Base-by-base conservation (phyloP, 2,888 invertebrate genomes). In the Physocephala rufipes region DNA sequence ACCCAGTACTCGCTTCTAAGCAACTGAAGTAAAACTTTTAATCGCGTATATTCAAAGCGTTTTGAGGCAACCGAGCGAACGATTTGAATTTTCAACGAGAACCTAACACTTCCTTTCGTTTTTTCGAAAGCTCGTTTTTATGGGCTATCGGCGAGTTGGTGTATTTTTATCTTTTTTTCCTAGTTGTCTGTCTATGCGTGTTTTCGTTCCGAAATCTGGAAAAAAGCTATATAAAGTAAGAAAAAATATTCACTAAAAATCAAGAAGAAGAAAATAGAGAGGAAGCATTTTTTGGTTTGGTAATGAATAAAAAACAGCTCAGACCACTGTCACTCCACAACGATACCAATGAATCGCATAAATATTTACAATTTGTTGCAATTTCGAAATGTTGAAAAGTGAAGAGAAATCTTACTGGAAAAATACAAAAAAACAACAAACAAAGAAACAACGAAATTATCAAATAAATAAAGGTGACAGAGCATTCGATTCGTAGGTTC, bases 71-170 rank as follows among this genome's bases (percentile, higher is more conserved):
- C 70, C 64, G 55, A 58, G 63, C 63, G 55, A 47, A 67, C 67
- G 62, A 71, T 72, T 72, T 72, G 68, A 65, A 72, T 65, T 69
- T 72, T 72, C 69, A 72, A 72, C 69, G 72, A 72, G 69, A 21
- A 61, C 66, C 69, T 72, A 53, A 70, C 72, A 70, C 69, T 66
- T 72, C 66, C 43, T 47, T 43, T 72, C 55, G 72, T 72, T 69
- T 72, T 72, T 59, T 66, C 61, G 36, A 36, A 4, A 9, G 36
- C 64, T 49, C 28, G 55, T 5, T 12, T 5, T 15, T 21, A 13
- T 26, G 24, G 24, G 3, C 58, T 58, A 28, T 58, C 0, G 26
- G 58, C 7, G 15, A 28, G 26, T 58, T 15, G 3, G 51, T 51
- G 12, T 16, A 19, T 21, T 9, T 30, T 28, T 30, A 1, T 5